Evolutionary conservation across 1,140 invertebrate genomes (phyloP).

Genomic region (Adoxophyes honmai): DNA sequence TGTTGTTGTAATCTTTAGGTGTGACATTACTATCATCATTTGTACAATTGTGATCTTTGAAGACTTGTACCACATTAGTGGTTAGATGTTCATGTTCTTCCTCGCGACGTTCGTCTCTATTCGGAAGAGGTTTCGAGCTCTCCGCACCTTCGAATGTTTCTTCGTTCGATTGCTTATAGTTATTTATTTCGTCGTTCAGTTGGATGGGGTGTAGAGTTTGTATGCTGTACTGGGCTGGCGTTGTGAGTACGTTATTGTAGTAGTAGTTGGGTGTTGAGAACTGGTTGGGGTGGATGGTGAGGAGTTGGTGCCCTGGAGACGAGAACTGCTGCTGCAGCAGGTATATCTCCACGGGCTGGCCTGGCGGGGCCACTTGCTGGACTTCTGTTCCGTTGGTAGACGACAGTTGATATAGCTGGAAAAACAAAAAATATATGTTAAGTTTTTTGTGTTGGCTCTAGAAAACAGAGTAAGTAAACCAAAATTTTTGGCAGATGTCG

Average conservation of each 20-base stretch:
- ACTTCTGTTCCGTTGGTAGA: slow-evolving; percentile 15
- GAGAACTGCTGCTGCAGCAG: slow-evolving; percentile 48
- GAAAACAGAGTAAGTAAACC: no score
- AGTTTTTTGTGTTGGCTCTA: no score
- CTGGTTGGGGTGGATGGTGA: slow-evolving; percentile 15
- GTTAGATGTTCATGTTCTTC: slow-evolving; percentile 18
- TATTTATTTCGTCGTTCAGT: slow-evolving; percentile 12
- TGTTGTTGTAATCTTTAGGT: slow-evolving; percentile 23
- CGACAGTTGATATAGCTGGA: slow-evolving; percentile 18
- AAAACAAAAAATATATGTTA: no score
- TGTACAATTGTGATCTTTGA: slow-evolving; percentile 56
- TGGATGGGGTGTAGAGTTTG: slow-evolving; percentile 24
- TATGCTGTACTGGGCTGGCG: slow-evolving; percentile 23
- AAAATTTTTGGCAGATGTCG: no score
- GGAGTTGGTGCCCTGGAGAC: slow-evolving; percentile 15
- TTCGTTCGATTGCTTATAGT: background rate
- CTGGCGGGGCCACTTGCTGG: slow-evolving; percentile 16
- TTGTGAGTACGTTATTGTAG: slow-evolving; percentile 5
- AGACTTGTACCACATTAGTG: slow-evolving; percentile 48
- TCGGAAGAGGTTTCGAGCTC: slow-evolving; percentile 28
- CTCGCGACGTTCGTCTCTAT: slow-evolving; percentile 23
- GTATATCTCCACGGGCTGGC: slow-evolving; percentile 38
- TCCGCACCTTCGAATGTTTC: slow-evolving; percentile 13
- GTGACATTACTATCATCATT: slow-evolving; percentile 26
- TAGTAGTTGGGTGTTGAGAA: slow-evolving; percentile 19